Evolutionary conservation across 2,888 invertebrate species (phyloP).

Genomic region (Ennomos erosarius): DNA sequence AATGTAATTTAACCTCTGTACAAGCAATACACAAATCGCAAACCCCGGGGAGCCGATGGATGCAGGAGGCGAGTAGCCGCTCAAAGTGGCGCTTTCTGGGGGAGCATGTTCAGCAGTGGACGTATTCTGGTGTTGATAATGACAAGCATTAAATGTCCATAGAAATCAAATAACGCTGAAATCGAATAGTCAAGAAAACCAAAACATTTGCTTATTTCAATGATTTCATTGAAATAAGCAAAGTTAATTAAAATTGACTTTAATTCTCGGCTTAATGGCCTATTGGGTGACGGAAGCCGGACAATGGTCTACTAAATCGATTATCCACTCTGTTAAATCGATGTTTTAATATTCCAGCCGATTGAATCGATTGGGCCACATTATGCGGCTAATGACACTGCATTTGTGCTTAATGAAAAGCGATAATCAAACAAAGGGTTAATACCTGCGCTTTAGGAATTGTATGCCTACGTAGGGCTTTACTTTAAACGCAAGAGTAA

Average conservation of each 20-base stretch:
- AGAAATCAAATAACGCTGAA: slow-evolving; percentile 14
- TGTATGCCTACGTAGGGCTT: neutral
- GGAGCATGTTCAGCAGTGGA: no score
- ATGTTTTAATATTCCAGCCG: slow-evolving; percentile 65
- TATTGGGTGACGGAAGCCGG: slow-evolving; percentile 54
- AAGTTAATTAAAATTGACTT: slow-evolving; percentile 43
- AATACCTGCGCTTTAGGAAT: slow-evolving; percentile 9
- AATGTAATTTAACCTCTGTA: neutral
- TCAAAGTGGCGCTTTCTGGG: no score
- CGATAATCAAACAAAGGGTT: slow-evolving; percentile 38
- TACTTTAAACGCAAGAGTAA: no score
- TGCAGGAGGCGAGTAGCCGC: no score
- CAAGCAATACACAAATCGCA: no score
- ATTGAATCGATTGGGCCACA: slow-evolving; percentile 48
- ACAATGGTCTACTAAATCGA: slow-evolving; percentile 60
- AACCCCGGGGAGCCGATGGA: no score
- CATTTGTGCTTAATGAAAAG: slow-evolving; percentile 45
- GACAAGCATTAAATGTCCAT: slow-evolving; percentile 27
- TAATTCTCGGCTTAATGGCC: slow-evolving; percentile 39
- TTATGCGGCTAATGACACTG: slow-evolving; percentile 59
- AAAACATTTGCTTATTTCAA: no score
- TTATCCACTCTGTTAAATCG: slow-evolving; percentile 61
- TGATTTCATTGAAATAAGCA: slow-evolving; percentile 36
- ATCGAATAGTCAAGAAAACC: slow-evolving; percentile 29
- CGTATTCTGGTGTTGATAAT: no score